A percentile compares a stretch with the other conserved stretches of the same genome.
Conservation (phyloP, 2,113 vertebrate species). For the Bufo gargarizans region DNA sequence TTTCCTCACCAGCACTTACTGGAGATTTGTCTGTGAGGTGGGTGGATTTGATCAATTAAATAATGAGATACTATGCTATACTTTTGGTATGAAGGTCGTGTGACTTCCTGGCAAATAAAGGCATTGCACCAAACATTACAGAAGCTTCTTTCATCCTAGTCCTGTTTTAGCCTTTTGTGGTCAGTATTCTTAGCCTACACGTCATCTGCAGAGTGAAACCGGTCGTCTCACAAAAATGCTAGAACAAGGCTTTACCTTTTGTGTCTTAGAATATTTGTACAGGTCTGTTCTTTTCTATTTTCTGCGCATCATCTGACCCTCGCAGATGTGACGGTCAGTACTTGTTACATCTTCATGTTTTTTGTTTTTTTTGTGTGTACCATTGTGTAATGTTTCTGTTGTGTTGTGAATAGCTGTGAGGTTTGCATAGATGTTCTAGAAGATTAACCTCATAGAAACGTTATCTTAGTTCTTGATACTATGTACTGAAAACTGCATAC, state of each 20-base stretch:
- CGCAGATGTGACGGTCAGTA: background rate
- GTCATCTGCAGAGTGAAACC: background rate
- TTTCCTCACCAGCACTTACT: no score
- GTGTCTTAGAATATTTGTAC: background rate
- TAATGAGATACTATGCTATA: background rate
- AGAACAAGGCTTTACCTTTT: background rate
- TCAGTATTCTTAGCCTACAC: background rate
- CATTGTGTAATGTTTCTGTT: no score
- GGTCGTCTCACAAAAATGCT: background rate
- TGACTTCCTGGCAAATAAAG: slow-evolving; percentile 25
- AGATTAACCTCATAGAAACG: no score
- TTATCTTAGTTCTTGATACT: no score
- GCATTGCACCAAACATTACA: background rate
- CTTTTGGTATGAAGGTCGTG: background rate
- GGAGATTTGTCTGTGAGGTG: background rate
- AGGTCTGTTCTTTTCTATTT: slow-evolving; percentile 4
- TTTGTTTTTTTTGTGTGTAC: no score
- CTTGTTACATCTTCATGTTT: no score
- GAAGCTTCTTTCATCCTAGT: slow-evolving; percentile 8
- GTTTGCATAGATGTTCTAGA: no score
- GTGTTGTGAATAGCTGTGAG: no score
- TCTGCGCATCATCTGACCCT: background rate
- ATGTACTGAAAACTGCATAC: no score
- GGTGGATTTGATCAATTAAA: background rate
- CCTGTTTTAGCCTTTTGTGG: background rate